Conservation (phyloP, 2,113 vertebrate species). For the Dasyprocta punctata region DNA sequence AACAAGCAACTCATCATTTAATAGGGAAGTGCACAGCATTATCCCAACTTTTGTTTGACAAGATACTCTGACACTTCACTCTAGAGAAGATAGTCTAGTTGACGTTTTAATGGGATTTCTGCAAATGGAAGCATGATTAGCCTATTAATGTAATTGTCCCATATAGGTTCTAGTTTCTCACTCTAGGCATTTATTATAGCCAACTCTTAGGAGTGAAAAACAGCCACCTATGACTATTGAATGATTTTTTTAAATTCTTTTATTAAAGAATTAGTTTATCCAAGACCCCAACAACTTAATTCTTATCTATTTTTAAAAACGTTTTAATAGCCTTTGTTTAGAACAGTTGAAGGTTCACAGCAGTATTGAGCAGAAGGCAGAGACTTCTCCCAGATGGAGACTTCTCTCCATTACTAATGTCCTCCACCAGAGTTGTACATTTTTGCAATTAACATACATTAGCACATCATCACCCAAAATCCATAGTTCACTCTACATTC, state of each 20-base stretch:
- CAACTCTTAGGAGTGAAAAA: slow-evolving; percentile 26
- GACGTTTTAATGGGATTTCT: slow-evolving; percentile 26
- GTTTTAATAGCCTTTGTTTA: background rate
- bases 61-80: background rate
- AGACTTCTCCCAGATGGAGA: background rate
- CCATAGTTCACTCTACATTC: background rate
- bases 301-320: background rate
- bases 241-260: slow-evolving; percentile 43
- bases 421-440: background rate
- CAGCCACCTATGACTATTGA: background rate
- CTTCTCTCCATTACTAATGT: background rate
- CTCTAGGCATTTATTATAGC: slow-evolving; percentile 17
- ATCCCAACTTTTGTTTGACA: background rate
- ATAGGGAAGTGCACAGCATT: background rate
- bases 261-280: slow-evolving; percentile 12
- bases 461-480: background rate
- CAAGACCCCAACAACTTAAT: background rate
- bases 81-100: background rate
- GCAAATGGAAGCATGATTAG: background rate
- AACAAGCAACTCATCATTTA: slow-evolving; percentile 15
- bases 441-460: background rate
- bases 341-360: background rate
- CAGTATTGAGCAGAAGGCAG: background rate
- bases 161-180: slow-evolving; percentile 1
- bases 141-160: background rate